Evolutionary conservation across 2,113 vertebrate genomes (phyloP).

Genomic region (Lophotis ruficrista): DNA sequence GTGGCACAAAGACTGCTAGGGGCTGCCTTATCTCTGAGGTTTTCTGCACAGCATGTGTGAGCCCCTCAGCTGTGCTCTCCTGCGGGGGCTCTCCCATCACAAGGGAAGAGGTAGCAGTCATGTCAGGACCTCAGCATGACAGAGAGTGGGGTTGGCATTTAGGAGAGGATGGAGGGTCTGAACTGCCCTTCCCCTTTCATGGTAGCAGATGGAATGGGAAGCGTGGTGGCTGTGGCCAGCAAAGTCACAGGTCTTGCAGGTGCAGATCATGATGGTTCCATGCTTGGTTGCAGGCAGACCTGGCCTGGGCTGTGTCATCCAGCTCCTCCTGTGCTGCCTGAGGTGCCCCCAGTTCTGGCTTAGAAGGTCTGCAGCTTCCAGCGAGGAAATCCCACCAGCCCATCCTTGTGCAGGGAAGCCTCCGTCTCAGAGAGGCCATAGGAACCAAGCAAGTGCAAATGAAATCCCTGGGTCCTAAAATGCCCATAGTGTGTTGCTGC

Average conservation of each 20-base stretch:
- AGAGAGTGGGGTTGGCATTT: background rate
- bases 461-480: background rate
- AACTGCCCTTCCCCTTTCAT: background rate
- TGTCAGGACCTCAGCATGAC: background rate
- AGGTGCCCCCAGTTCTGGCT: background rate
- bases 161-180: background rate
- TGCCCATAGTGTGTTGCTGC: background rate
- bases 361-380: background rate
- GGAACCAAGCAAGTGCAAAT: background rate
- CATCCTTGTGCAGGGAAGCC: background rate
- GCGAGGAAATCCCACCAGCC: background rate
- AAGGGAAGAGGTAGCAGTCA: background rate
- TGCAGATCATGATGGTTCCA: fast-evolving
- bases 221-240: fast-evolving
- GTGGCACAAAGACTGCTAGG: background rate
- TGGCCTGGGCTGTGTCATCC: background rate
- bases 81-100: background rate
- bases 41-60: fast-evolving
- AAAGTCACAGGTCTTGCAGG: background rate
- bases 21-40: background rate
- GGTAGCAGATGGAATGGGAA: background rate
- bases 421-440: background rate
- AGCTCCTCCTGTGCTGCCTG: background rate
- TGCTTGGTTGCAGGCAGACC: background rate
- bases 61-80: too few species aligned